A percentile compares a stretch with the other conserved stretches of the same genome.
These are phyloP conservation scores for Drosophila formosana DNA, from an alignment of 2,888 invertebrate species.

Conservation along the genomic window DNA sequence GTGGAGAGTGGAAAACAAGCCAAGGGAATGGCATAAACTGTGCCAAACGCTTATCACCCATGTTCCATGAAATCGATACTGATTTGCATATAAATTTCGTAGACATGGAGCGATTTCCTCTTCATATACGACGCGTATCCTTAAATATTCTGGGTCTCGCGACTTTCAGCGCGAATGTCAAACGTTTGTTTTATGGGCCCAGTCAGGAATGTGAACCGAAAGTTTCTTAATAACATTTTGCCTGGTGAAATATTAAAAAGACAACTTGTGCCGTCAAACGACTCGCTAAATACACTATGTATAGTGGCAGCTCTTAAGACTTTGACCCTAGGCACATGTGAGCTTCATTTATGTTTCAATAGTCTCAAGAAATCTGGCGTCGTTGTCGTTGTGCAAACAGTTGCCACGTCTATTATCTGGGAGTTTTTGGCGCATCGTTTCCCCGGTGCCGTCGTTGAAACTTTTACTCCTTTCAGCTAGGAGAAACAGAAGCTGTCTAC, in stretches of 20 bases:
- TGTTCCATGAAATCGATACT: slow-evolving; percentile 71
- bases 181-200: slow-evolving; percentile 68
- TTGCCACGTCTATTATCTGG: slow-evolving; percentile 74
- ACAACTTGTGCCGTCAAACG: slow-evolving; percentile 20
- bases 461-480: slow-evolving; percentile 70
- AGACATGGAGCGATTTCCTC: slow-evolving; percentile 45
- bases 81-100: slow-evolving; percentile 75
- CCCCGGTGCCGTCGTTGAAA: slow-evolving; percentile 42
- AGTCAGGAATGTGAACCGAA: slow-evolving; percentile 54
- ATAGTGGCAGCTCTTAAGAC: slow-evolving; percentile 28
- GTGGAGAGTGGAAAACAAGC: slow-evolving; percentile 18
- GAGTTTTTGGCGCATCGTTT: slow-evolving; percentile 57
- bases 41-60: slow-evolving; percentile 73
- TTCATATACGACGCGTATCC: slow-evolving; percentile 13
- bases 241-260: slow-evolving; percentile 68
- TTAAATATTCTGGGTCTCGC: slow-evolving; percentile 12
- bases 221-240: slow-evolving; percentile 73
- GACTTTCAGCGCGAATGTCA: slow-evolving; percentile 62
- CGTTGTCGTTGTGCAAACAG: slow-evolving; percentile 61
- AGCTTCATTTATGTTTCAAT: slow-evolving; percentile 72
- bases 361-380: slow-evolving; percentile 50
- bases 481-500: slow-evolving; percentile 21
- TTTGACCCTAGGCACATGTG: slow-evolving; percentile 44
- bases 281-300: slow-evolving; percentile 11
- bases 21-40: slow-evolving; percentile 57